A percentile compares a stretch with the other conserved stretches of the same genome.
Conservation (phyloP, 2,113 vertebrate species). For the Mugil cephalus region DNA sequence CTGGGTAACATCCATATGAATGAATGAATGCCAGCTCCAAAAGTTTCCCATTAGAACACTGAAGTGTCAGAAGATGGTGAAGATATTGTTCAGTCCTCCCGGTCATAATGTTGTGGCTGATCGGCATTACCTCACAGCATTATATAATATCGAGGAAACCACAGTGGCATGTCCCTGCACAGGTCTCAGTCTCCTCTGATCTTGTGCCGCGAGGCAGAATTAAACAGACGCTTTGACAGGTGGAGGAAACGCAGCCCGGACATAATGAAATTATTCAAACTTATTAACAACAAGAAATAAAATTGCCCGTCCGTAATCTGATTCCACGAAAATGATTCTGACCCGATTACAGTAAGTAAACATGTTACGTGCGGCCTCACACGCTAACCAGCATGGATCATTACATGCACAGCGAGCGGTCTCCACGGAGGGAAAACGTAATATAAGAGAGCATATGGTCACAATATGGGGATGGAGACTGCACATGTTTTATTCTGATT, state of each 20-base stretch:
- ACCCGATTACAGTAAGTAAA: conserved; percentile 23
- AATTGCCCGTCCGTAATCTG: conserved; percentile 29
- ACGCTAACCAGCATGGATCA: conserved; percentile 3
- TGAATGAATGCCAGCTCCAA: too few relatives aligned
- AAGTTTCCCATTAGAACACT: too few relatives aligned
- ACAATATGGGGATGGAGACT: too few relatives aligned
- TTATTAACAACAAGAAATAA: conserved; percentile 27
- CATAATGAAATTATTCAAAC: conserved; percentile 39
- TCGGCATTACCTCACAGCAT: neutral
- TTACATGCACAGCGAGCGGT: conserved; percentile 18
- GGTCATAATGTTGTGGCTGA: too few relatives aligned
- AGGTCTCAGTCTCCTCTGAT: neutral
- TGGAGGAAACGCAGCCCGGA: conserved; percentile 14
- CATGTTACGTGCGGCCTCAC: conserved; percentile 20
- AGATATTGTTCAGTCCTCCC: too few relatives aligned
- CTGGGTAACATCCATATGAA: too few relatives aligned
- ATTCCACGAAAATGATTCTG: conserved; percentile 36
- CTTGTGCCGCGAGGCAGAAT: neutral
- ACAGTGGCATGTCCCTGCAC: neutral
- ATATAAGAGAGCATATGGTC: neutral
- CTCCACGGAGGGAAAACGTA: conserved; percentile 3
- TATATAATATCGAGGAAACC: conserved; percentile 13
- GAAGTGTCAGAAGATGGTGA: too few relatives aligned
- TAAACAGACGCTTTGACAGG: conserved; percentile 2
- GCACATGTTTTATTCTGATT: too few relatives aligned